Conservation (phyloP, 2,113 vertebrate species). For the Cyphomyrus plagiostoma region DNA sequence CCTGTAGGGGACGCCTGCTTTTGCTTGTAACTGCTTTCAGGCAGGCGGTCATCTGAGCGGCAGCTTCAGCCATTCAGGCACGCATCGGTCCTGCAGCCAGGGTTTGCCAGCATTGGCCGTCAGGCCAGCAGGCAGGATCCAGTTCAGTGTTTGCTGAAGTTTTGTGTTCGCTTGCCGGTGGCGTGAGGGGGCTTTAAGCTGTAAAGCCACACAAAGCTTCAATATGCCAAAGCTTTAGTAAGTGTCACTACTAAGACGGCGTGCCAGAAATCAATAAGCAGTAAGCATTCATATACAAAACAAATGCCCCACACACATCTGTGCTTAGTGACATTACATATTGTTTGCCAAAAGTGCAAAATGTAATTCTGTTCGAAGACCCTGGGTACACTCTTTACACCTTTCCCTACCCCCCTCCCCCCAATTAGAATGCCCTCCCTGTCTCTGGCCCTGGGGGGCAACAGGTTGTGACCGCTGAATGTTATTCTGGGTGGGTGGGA, state of each 20-base stretch:
- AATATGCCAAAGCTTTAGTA: slow-evolving; percentile 13
- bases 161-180: not conserved
- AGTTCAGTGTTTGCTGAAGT: not conserved
- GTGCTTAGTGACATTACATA: not conserved
- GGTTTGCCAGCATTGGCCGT: not conserved
- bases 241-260: not conserved
- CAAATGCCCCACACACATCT: not conserved
- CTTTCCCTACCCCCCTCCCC: not conserved
- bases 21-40: not conserved
- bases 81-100: not conserved
- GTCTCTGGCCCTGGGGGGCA: slow-evolving; percentile 6
- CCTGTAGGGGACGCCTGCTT: not conserved
- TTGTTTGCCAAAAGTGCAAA: not conserved
- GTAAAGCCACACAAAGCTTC: not conserved
- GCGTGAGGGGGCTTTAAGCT: not conserved
- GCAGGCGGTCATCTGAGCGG: not conserved
- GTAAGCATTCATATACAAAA: not conserved
- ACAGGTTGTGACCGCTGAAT: slow-evolving; percentile 23
- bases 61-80: no score
- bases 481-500: slow-evolving; percentile 23
- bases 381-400: not conserved
- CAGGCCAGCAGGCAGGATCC: not conserved
- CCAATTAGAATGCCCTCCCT: not conserved
- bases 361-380: not conserved
- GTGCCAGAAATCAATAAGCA: slow-evolving; percentile 11